Evolutionary conservation across 2,797 vertebrate species (phyloP).

Genomic region (Bryconaethiops microstoma): DNA sequence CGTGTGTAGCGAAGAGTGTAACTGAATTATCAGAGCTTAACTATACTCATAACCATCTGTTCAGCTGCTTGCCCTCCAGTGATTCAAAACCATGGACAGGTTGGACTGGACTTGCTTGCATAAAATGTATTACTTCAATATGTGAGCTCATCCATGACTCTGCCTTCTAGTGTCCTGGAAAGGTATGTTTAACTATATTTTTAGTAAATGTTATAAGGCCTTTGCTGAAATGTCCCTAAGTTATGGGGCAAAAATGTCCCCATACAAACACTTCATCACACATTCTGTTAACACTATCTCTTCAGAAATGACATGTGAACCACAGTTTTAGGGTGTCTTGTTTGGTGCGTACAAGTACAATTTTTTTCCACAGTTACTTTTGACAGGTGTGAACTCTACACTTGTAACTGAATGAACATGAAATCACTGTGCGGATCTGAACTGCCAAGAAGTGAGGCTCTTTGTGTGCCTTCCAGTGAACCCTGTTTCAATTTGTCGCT

Average conservation of each 20-base stretch:
- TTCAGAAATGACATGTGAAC: neutral
- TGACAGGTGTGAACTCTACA: neutral
- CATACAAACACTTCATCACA: neutral
- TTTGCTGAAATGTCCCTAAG: neutral
- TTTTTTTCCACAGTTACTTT: neutral
- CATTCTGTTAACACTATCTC: neutral
- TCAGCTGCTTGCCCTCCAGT: slow-evolving; percentile 54
- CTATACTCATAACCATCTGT: slow-evolving; percentile 66
- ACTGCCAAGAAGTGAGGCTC: neutral
- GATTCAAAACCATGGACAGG: slow-evolving; percentile 40
- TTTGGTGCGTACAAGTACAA: neutral
- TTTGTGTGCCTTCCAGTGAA: neutral
- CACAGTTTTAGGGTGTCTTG: neutral
- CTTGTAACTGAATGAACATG: neutral
- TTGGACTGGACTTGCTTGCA: slow-evolving; percentile 36
- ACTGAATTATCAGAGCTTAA: slow-evolving; percentile 63
- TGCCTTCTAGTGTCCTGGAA: slow-evolving; percentile 18
- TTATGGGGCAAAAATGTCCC: neutral
- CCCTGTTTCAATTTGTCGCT: neutral
- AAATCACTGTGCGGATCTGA: neutral
- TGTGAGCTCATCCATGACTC: slow-evolving; percentile 42
- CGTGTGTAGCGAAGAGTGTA: slow-evolving; percentile 50
- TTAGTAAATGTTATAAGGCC: slow-evolving; percentile 20
- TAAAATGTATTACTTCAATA: slow-evolving; percentile 36
- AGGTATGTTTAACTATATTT: slow-evolving; percentile 21